These are phyloP conservation scores for Acipenser transmontanus DNA, from an alignment of 2,797 vertebrate species.

Conservation along the genomic window DNA sequence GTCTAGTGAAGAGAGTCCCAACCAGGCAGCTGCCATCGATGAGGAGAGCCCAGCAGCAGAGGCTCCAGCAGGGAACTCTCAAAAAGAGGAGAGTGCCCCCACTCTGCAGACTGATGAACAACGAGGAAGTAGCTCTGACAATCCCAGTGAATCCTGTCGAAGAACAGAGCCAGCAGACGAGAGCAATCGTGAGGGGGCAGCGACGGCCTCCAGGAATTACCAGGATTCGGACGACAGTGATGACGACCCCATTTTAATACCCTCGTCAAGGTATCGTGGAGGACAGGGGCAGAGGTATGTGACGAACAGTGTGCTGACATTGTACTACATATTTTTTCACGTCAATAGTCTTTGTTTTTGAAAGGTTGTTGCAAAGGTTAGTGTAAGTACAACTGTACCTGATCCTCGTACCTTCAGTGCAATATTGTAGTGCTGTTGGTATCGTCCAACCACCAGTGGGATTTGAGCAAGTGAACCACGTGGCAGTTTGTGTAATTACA, in stretches of 20 bases:
- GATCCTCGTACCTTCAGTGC: neutral
- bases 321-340: neutral
- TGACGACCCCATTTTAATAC: constrained; percentile 89
- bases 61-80: constrained; percentile 21
- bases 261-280: constrained; percentile 79
- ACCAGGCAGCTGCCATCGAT: constrained; percentile 23
- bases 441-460: too few relatives aligned
- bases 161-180: constrained; percentile 51
- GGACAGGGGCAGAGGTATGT: constrained; percentile 84
- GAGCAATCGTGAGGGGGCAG: constrained; percentile 40
- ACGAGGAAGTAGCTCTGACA: constrained; percentile 36
- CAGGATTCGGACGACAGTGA: constrained; percentile 94
- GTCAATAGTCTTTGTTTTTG: neutral
- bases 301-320: neutral
- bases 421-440: too few relatives aligned
- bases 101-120: constrained; percentile 22
- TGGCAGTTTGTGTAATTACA: too few relatives aligned
- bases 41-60: constrained; percentile 13
- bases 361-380: neutral
- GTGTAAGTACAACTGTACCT: neutral
- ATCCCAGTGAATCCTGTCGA: constrained; percentile 44
- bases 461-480: too few relatives aligned
- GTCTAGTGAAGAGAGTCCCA: too few relatives aligned
- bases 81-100: constrained; percentile 5
- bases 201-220: constrained; percentile 55